A percentile compares a stretch with the other conserved stretches of the same genome.
phyloP scores from a whole-genome alignment of 2,888 invertebrate species.

The Deilephila porcellus region DNA sequence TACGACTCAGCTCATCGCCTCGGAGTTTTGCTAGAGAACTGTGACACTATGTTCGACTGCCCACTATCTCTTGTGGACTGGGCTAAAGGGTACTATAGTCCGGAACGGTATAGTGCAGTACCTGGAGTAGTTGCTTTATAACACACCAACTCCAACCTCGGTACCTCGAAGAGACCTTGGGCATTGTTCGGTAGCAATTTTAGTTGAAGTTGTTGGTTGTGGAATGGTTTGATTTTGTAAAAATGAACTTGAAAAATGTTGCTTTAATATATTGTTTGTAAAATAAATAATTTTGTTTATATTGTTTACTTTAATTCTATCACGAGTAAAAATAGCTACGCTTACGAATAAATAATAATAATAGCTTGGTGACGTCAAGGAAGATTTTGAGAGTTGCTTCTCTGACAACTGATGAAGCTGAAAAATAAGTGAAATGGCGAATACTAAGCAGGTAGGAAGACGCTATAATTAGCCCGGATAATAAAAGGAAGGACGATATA shows the following conservation, averaged over 20 bases:
- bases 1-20: constrained; percentile 86
- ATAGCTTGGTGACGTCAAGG: too few relatives aligned
- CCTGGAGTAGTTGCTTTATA: constrained; percentile 44
- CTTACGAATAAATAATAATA: too few relatives aligned
- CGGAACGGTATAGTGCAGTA: constrained; percentile 46
- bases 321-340: too few relatives aligned
- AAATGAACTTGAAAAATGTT: not conserved
- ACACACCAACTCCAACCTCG: too few relatives aligned
- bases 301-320: too few relatives aligned
- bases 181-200: constrained; percentile 56
- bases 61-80: constrained; percentile 88
- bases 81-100: constrained; percentile 84
- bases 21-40: constrained; percentile 66
- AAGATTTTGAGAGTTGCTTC: too few relatives aligned
- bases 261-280: not conserved
- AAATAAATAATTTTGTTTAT: too few relatives aligned
- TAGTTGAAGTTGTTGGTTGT: constrained; percentile 39
- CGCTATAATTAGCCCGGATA: too few relatives aligned
- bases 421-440: too few relatives aligned
- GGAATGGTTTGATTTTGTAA: not conserved
- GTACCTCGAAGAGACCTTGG: constrained; percentile 49
- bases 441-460: too few relatives aligned
- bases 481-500: too few relatives aligned
- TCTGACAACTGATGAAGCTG: too few relatives aligned
- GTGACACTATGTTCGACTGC: constrained; percentile 84